Base-by-base conservation (phyloP, 2,888 invertebrate species). In the Ferrisia virgata region DNA sequence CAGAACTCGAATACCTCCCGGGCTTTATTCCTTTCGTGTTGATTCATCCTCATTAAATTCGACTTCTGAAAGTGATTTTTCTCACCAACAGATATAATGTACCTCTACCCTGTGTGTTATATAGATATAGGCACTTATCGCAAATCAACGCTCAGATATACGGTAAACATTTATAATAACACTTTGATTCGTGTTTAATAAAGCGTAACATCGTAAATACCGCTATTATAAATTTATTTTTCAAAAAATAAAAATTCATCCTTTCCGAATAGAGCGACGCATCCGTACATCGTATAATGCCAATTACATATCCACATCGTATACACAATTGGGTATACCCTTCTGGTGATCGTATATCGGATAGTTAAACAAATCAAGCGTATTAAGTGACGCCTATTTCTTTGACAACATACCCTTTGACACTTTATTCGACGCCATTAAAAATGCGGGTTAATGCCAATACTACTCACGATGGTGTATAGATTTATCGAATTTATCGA, bases 141-240 rank as follows among this genome's bases (percentile, higher is more conserved):
- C 53, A 18, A 53, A 53, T 53, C 53, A 53, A 22, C 0, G 22
- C 8, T 22, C 53, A 53, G 22, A 64, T 28, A 18, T 0, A 58
- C 15, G 13, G 15, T 15, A 64, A 28, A 64, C 72, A 33, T n/a
- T 69, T 69, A 31, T 31, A n/a, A n/a, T n/a, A 69, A 33, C n/a
- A 69, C 69, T 69, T 33, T 28, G 33, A 76, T 76, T 76, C 72
- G 36, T 76, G 72, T 76, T 76, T 36, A 76, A 76, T 76, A 36
- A 76, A 76, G 25, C 72, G 72, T 76, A 76, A 1, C 22, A 31
- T 76, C 69, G 69, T 69, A 28, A 36, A 76, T 36, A 76, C 72
- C 28, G 18, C 53, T 64, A 28, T 64, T 28, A 64, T 31, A 64
- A 64, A 64, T 64, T 64, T 28, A 64, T 28, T 64, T 64, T 64